These are phyloP conservation scores for Drosophila funebris DNA, from an alignment of 1,140 invertebrate species.

Conservation along the genomic window DNA sequence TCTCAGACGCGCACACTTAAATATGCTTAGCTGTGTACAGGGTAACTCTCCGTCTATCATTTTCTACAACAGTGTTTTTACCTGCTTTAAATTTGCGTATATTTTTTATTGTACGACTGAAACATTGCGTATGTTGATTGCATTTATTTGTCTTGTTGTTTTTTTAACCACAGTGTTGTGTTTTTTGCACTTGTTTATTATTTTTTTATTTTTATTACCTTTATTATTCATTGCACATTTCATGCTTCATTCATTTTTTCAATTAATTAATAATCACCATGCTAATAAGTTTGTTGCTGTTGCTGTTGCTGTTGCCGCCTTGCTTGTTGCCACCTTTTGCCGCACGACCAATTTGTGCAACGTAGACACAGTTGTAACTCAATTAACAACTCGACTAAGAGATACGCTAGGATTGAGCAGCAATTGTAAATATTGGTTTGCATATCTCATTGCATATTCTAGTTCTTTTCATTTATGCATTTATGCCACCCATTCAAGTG, in stretches of 20 bases:
- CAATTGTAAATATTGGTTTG: not conserved
- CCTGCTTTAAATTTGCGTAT: not conserved
- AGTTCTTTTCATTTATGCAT: not conserved
- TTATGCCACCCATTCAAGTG: too few relatives aligned
- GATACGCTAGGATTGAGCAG: not conserved
- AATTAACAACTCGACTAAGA: not conserved
- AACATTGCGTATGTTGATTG: slow-evolving; percentile 50
- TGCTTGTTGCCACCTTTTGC: slow-evolving; percentile 35
- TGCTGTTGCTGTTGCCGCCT: not conserved
- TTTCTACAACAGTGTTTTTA: not conserved
- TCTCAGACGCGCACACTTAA: too few relatives aligned
- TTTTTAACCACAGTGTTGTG: slow-evolving; percentile 24
- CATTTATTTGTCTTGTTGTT: slow-evolving; percentile 43
- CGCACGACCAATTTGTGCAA: not conserved
- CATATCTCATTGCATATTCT: too few relatives aligned
- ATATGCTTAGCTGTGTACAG: not conserved
- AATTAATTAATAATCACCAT: slow-evolving; percentile 82
- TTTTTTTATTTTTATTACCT: slow-evolving; percentile 23
- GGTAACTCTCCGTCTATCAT: not conserved
- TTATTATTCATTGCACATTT: slow-evolving; percentile 80
- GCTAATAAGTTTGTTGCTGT: slow-evolving; percentile 65
- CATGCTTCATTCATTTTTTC: slow-evolving; percentile 78
- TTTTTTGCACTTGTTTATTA: slow-evolving; percentile 36
- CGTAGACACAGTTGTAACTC: slow-evolving; percentile 8
- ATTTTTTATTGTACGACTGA: slow-evolving; percentile 2